Evolutionary conservation across 2,113 vertebrate species (phyloP).

Genomic region (Seriola aureovittata): DNA sequence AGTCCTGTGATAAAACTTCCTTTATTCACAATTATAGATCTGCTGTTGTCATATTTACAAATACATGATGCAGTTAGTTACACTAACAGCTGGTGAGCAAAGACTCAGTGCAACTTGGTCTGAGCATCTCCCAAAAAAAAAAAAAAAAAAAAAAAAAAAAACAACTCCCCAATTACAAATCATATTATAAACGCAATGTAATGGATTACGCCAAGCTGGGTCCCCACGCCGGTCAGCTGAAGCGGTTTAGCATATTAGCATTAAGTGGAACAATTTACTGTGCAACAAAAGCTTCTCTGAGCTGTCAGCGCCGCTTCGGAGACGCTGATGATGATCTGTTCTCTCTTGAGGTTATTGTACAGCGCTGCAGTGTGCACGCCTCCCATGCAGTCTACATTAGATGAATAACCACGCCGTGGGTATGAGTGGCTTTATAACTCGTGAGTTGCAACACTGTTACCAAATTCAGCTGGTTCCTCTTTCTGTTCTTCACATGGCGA

Average conservation of each 20-base stretch:
- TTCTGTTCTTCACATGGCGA: constrained; percentile 28
- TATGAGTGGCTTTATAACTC: constrained; percentile 14
- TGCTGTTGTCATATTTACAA: constrained; percentile 72
- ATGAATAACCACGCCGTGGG: constrained; percentile 2
- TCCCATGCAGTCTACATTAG: background rate
- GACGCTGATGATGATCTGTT: background rate
- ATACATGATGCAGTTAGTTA: constrained; percentile 68
- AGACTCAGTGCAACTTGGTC: constrained; percentile 54
- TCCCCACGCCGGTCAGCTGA: constrained; percentile 40
- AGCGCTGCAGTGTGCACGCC: constrained; percentile 34
- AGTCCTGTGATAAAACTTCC: constrained; percentile 67
- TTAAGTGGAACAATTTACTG: constrained; percentile 1
- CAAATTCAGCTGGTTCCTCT: constrained; percentile 36
- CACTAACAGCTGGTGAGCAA: constrained; percentile 60
- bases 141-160: background rate
- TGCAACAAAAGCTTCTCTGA: constrained; percentile 11
- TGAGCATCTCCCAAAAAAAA: constrained; percentile 38
- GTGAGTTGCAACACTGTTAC: constrained; percentile 16
- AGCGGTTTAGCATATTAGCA: constrained; percentile 18
- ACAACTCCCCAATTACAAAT: constrained; percentile 21
- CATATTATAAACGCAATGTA: constrained; percentile 44
- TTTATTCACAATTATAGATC: constrained; percentile 75
- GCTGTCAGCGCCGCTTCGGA: background rate
- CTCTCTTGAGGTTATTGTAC: background rate
- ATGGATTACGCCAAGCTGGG: constrained; percentile 51